Percentiles rank a stretch among this genome's conserved stretches.
These are phyloP conservation scores for Crenichthys baileyi DNA, from an alignment of 2,797 vertebrate species.

Conservation along the genomic window DNA sequence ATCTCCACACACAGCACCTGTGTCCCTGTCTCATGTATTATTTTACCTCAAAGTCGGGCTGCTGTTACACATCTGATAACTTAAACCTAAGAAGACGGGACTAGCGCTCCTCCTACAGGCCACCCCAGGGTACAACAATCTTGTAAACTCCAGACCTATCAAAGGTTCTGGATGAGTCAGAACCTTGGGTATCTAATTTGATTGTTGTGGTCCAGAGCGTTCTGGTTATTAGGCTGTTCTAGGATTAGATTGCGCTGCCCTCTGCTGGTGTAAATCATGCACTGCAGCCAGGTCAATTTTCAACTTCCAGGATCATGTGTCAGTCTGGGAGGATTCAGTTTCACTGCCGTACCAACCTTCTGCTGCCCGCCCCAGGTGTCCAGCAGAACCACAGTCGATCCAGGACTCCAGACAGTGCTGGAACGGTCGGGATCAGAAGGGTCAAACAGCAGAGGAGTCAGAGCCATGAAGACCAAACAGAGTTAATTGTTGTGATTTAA, in stretches of 20 bases:
- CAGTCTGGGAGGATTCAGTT: constrained; percentile 24
- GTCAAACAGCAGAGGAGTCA: neutral
- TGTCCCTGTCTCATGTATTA: neutral
- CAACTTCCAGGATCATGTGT: constrained; percentile 1
- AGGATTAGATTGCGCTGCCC: neutral
- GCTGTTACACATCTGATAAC: neutral
- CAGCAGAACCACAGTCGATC: neutral
- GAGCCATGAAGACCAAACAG: neutral
- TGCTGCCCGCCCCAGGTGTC: neutral
- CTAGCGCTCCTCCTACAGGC: neutral
- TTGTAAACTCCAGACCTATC: neutral
- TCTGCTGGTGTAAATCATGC: neutral
- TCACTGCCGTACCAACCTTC: neutral
- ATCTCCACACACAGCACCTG: neutral
- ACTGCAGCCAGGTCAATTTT: constrained; percentile 17
- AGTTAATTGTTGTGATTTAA: neutral
- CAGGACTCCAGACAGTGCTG: neutral
- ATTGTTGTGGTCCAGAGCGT: neutral
- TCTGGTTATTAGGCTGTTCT: neutral
- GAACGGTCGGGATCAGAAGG: neutral
- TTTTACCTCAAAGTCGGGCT: neutral
- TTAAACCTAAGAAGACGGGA: neutral
- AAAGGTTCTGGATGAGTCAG: neutral
- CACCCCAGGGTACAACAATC: neutral
- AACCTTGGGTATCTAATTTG: neutral